Conservation (phyloP, 2,888 invertebrate genomes). For the Andrena haemorrhoa region DNA sequence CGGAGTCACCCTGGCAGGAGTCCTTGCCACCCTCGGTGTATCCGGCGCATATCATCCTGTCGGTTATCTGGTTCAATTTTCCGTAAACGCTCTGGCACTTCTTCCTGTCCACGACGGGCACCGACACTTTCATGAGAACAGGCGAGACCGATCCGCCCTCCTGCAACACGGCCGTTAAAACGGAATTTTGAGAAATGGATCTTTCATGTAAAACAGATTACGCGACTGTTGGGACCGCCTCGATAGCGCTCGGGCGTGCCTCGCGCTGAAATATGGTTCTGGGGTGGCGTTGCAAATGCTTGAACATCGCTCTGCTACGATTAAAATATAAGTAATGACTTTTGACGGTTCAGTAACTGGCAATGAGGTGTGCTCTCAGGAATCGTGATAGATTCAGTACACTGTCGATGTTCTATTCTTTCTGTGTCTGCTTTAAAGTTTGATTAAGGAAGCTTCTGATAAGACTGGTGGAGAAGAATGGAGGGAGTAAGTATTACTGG, state of each 20-base stretch:
- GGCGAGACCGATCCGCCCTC: constrained; percentile 77
- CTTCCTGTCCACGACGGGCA: constrained; percentile 84
- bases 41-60: constrained; percentile 88
- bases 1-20: constrained; percentile 87
- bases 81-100: constrained; percentile 84
- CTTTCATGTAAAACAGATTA: not conserved
- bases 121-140: constrained; percentile 85
- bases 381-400: not conserved
- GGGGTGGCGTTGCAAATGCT: not conserved
- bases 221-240: not conserved
- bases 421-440: too few species aligned
- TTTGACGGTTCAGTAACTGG: not conserved
- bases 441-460: too few species aligned
- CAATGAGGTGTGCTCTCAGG: not conserved
- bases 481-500: too few species aligned
- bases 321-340: not conserved
- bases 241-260: not conserved
- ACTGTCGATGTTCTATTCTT: not conserved
- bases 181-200: not conserved
- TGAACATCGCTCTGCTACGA: not conserved
- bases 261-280: not conserved
- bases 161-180: constrained; percentile 55
- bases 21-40: constrained; percentile 87
- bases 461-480: too few species aligned
- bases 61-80: constrained; percentile 83